A percentile compares a stretch with the other conserved stretches of the same genome.
phyloP scores from a whole-genome alignment of 2,797 vertebrate species.

The Cryptoprocta ferox region DNA sequence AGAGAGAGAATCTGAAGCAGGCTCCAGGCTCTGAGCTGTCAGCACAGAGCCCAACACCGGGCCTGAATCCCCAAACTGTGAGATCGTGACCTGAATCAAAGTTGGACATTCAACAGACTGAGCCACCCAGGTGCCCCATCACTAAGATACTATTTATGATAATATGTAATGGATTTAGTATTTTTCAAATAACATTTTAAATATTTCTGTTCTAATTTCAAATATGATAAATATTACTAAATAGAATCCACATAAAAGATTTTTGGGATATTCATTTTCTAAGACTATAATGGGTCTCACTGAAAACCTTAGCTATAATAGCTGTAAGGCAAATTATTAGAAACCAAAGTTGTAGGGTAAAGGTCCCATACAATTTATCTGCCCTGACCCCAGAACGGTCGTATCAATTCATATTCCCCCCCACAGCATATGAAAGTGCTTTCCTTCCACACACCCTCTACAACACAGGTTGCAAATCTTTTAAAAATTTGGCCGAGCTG shows the following conservation, averaged over 20 bases:
- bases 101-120: no score
- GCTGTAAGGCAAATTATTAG: not conserved
- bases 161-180: not conserved
- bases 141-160: not conserved
- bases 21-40: no score
- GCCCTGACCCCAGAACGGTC: not conserved
- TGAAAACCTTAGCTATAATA: not conserved
- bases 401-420: not conserved
- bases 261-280: not conserved
- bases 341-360: conserved; percentile 20
- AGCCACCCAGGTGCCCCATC: no score
- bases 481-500: not conserved
- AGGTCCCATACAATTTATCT: not conserved
- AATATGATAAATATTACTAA: not conserved
- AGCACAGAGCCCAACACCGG: no score
- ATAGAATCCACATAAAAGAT: not conserved
- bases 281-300: not conserved
- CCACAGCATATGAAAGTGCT: not conserved
- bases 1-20: no score
- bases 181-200: not conserved
- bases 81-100: no score
- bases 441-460: not conserved
- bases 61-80: no score
- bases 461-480: not conserved
- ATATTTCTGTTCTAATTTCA: conserved; percentile 16